Percentiles rank a stretch among this genome's conserved stretches.
phyloP scores from a whole-genome alignment of 2,113 vertebrate genomes.

The Pygoscelis adeliae region DNA sequence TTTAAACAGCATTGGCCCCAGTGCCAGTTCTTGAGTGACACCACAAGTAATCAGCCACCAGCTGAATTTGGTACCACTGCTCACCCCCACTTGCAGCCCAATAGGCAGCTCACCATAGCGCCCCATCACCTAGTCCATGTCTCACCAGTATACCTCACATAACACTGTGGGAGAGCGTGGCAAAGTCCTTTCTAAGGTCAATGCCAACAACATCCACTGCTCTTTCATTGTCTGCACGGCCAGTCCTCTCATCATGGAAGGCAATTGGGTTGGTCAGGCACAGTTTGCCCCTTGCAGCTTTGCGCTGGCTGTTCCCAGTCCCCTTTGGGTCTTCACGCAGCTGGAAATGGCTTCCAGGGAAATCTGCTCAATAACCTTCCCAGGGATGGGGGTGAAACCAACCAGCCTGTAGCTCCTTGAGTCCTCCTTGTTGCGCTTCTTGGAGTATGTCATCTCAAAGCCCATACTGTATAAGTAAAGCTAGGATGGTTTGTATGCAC shows the following conservation, averaged over 20 bases:
- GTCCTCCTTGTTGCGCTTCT: background rate
- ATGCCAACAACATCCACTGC: background rate
- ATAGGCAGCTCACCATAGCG: background rate
- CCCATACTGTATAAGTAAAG: background rate
- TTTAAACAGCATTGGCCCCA: background rate
- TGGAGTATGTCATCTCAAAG: background rate
- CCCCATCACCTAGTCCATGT: background rate
- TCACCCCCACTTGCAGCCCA: background rate
- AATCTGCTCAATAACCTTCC: background rate
- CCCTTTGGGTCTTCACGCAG: fast-evolving
- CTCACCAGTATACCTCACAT: background rate
- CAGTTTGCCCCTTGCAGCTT: background rate
- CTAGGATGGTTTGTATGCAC: background rate
- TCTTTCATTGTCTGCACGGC: fast-evolving
- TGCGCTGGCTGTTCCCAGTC: background rate
- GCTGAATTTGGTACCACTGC: background rate
- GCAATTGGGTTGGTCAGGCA: background rate
- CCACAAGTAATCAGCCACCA: background rate
- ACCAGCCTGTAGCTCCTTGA: background rate
- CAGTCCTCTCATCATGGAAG: background rate
- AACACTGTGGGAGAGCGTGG: background rate
- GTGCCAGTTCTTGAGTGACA: background rate
- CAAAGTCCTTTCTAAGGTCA: background rate
- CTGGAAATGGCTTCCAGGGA: background rate
- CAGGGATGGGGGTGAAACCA: background rate